Evolutionary conservation across 2,888 invertebrate genomes (phyloP).

Genomic region (Caenorhabditis drosophilae): DNA sequence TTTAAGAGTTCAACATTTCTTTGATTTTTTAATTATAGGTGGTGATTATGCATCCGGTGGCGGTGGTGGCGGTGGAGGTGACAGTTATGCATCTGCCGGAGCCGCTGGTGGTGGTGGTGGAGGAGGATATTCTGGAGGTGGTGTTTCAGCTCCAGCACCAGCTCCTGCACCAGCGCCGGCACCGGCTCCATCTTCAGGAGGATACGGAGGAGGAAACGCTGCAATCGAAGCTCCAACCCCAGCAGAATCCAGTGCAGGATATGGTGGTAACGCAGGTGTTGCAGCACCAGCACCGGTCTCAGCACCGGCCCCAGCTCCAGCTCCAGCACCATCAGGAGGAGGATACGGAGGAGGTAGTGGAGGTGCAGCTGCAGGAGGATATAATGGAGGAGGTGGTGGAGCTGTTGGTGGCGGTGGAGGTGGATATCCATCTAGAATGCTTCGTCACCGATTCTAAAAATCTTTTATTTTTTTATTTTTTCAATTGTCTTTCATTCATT

Average conservation of each 20-base stretch:
- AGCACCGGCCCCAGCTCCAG: not conserved
- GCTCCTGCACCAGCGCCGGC: not conserved
- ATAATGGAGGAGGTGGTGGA: not conserved
- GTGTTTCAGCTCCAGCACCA: not conserved
- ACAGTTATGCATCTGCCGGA: not conserved
- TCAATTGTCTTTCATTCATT: not conserved
- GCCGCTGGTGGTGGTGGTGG: slow-evolving; percentile 2
- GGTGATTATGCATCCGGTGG: no score
- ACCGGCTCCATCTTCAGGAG: slow-evolving; percentile 1
- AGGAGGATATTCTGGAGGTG: slow-evolving; percentile 3
- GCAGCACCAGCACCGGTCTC: not conserved
- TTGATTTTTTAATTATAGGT: no score
- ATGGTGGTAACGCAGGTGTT: slow-evolving; percentile 3
- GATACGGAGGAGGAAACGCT: slow-evolving; percentile 1
- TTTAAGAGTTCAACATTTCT: no score
- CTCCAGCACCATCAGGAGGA: not conserved
- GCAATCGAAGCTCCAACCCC: not conserved
- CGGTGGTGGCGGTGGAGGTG: not conserved
- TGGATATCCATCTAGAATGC: not conserved
- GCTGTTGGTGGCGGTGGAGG: slow-evolving; percentile 11
- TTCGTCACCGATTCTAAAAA: no score
- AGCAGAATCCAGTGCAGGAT: slow-evolving; percentile 5
- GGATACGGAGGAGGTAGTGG: not conserved
- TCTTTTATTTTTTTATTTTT: not conserved
- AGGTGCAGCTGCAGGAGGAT: not conserved